Base-by-base conservation (phyloP, 2,113 vertebrate species). In the Machaerirhynchus nigripectus region DNA sequence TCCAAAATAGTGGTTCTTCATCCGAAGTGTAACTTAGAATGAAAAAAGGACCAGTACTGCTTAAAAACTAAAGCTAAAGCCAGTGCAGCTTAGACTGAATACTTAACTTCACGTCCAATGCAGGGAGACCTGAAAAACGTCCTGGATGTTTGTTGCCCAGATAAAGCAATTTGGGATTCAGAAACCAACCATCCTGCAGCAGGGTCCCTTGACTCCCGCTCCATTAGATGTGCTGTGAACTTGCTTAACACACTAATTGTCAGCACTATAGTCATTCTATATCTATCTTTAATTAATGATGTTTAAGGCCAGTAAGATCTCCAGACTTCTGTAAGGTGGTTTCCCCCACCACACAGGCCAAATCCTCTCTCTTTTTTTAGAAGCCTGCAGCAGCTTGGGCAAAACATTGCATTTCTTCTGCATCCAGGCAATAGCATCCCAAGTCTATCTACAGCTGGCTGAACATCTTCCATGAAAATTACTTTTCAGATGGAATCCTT, bases 391-490 rank as follows among this genome's bases (percentile, higher is more conserved):
- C 44, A 76, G 6, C 35, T 91, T 73, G 10, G 16, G 71, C 18
- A 84, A 89, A 87, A 37, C 11, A 40, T 18, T 44, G 9, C 13
- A 59, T 79, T 84, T 68, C 20, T 67, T 89, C 67, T 74, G n/a
- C 3, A 2, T 24, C 49, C 37, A 42, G 26, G 37, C 28, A 57
- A n/a, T 55, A 82, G 10, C 9, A 87, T 78, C 44, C 33, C 33
- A 95, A 53, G 53, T 79, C 69, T 81, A 3, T 46, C 69, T 56
- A 31, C 1, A 3, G 24, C 60, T 91, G 52, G 39, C 22, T 91
- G 69, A 91, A 78, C 24, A 65, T 61, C 68, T 84, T 91, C 89
- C 13, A 7, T 57, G n/a, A 87, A 96, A 94, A 68, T 31, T 75
- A 49, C 33, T 87, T 93, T 92, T 84, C 5, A 1, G 50, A 83